Evolutionary conservation across 2,797 vertebrate genomes (phyloP).

Genomic region (Cirrhinus mrigala): DNA sequence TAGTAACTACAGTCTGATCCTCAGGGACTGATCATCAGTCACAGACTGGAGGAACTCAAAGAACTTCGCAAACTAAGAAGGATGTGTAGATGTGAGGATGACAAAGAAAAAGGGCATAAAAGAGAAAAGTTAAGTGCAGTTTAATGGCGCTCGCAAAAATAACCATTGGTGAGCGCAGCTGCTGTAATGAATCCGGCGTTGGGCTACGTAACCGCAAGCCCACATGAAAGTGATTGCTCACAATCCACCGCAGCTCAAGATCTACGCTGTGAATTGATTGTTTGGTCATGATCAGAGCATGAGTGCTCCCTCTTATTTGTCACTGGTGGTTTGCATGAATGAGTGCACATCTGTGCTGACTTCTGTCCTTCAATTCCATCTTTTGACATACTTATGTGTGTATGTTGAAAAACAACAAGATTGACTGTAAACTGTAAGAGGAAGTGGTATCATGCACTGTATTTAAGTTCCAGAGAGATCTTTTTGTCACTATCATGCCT

Average conservation of each 20-base stretch:
- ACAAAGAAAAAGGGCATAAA: constrained; percentile 23
- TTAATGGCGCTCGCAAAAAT: constrained; percentile 21
- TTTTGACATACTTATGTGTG: neutral
- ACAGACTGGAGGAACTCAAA: neutral
- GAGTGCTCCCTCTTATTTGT: neutral
- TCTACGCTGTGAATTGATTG: constrained; percentile 35
- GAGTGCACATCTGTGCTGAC: neutral
- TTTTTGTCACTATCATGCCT: neutral
- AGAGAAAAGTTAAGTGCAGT: constrained; percentile 45
- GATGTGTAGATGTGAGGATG: neutral
- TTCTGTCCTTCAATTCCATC: neutral
- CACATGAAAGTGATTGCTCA: constrained; percentile 53
- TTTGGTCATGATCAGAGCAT: constrained; percentile 31
- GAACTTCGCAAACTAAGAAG: constrained; percentile 14
- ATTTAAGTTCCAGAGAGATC: neutral
- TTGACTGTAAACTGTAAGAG: neutral
- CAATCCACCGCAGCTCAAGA: constrained; percentile 35
- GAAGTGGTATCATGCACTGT: neutral
- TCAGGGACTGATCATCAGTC: neutral
- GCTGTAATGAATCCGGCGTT: constrained; percentile 46
- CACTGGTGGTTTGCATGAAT: constrained; percentile 4
- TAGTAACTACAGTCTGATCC: neutral
- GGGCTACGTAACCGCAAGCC: constrained; percentile 13
- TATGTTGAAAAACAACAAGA: constrained; percentile 51
- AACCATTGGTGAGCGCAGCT: constrained; percentile 19